Evolutionary conservation across 2,797 vertebrate species (phyloP), one percentile per base, ranked within the genome.

Genomic region (Margarornis squamiger): DNA sequence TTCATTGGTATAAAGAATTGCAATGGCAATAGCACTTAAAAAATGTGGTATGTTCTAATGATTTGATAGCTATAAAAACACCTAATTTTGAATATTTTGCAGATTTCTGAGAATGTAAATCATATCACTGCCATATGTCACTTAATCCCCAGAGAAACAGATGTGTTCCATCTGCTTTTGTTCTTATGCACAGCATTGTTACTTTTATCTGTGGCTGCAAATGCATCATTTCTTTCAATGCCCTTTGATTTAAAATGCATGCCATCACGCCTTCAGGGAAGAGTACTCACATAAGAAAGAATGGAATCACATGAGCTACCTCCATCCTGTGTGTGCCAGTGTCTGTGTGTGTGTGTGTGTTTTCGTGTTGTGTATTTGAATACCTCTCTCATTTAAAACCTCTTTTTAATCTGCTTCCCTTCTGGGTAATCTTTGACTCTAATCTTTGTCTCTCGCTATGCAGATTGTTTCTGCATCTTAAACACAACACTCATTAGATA

Each of bases 401-500:
- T 72, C 41, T 81, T 96, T 96, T 90, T 94, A 93, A 91, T 96
- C 91, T 92, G 38, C 48, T 72, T 95, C 9, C 74, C 39, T 89
- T 88, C 48, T 66, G 66, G 68, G 46, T 86, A 91, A 84, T 91
- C 66, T 95, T 91, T 87, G 36, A 74, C 59, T 86, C 86, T 92
- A 91, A 93, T 90, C 73, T 93, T 92, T 72, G 54, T 43, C 38
- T 92, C 26, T 86, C 0, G 0, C 45, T 92, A 46, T 61, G 51
- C 48, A 79, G 63, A 93, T 85, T 81, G 43, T 88, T 90, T 72
- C 72, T 90, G 79, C 36, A 70, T 85, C 12, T 93, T 90, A 93
- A 55, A 65, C 57, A 68, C n/a, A 92, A 67, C 76, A 67, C 30
- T 67, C 54, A 67, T 57, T 68, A 88, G 20, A 36, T 67, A 74